Evolutionary conservation across 2,888 invertebrate species (phyloP).

Genomic region (Drosophila mimetica): DNA sequence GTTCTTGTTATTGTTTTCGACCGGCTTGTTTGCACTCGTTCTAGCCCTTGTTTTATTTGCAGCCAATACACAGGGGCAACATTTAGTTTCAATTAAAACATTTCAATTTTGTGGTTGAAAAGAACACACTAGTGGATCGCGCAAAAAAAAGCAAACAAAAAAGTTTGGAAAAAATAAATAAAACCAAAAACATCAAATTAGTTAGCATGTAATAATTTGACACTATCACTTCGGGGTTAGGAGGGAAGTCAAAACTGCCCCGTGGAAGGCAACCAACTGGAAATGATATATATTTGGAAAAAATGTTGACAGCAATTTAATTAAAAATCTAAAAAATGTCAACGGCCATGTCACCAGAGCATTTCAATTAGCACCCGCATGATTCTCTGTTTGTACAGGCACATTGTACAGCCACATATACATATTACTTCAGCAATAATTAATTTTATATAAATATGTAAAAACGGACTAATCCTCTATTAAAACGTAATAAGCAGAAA

Average conservation of each 20-base stretch:
- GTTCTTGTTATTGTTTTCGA: slow-evolving; percentile 40
- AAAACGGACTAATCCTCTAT: slow-evolving; percentile 8
- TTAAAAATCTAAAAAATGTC: slow-evolving; percentile 72
- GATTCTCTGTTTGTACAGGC: background rate
- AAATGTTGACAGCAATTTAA: slow-evolving; percentile 53
- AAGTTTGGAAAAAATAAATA: background rate
- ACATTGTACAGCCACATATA: background rate
- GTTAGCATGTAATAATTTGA: slow-evolving; percentile 57
- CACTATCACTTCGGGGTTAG: slow-evolving; percentile 23
- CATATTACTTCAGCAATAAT: slow-evolving; percentile 19
- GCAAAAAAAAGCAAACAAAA: slow-evolving; percentile 23
- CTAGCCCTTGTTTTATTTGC: slow-evolving; percentile 63
- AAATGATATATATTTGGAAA: slow-evolving; percentile 32
- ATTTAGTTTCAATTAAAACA: slow-evolving; percentile 80
- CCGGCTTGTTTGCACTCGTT: slow-evolving; percentile 54
- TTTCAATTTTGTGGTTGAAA: slow-evolving; percentile 73
- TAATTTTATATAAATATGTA: slow-evolving; percentile 28
- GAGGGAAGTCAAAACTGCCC: slow-evolving; percentile 17
- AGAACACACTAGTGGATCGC: slow-evolving; percentile 53
- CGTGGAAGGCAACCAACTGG: slow-evolving; percentile 22
- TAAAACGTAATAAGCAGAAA: background rate
- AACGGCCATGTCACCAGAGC: slow-evolving; percentile 57
- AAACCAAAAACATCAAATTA: slow-evolving; percentile 38
- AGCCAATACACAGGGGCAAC: slow-evolving; percentile 72
- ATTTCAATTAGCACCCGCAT: slow-evolving; percentile 70